These are phyloP conservation scores for Nasonovia ribisnigri DNA, from an alignment of 2,888 invertebrate genomes.

Conservation along the genomic window DNA sequence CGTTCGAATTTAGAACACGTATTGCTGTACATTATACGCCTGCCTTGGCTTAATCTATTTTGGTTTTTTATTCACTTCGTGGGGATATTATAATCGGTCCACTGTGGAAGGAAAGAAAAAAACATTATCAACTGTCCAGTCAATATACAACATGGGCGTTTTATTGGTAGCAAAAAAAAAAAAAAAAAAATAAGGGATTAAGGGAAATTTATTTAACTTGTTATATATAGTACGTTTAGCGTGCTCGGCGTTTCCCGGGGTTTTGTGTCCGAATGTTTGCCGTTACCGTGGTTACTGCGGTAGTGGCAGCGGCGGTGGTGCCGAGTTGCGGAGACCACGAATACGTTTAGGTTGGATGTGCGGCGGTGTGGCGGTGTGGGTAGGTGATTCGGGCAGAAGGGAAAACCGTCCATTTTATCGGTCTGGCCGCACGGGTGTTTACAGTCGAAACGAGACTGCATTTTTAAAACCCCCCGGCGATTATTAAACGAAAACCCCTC, in stretches of 20 bases:
- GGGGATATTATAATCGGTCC: background rate
- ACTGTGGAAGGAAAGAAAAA: background rate
- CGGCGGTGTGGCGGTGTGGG: conserved; percentile 34
- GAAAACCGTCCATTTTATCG: conserved; percentile 47
- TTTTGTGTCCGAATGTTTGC: conserved; percentile 59
- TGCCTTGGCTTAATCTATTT: conserved; percentile 22
- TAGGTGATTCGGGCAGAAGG: conserved; percentile 10
- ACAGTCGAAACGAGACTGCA: conserved; percentile 62
- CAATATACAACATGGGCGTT: conserved; percentile 22
- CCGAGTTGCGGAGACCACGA: conserved; percentile 40
- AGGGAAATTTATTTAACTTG: conserved; percentile 58
- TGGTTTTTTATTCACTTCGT: background rate
- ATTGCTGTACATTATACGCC: background rate
- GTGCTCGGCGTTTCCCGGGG: conserved; percentile 53
- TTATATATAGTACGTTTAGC: conserved; percentile 39
- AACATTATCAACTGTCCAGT: background rate
- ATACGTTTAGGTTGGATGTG: background rate
- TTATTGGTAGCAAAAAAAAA: conserved; percentile 28
- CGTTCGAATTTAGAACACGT: conserved; percentile 6
- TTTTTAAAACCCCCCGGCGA: conserved; percentile 60
- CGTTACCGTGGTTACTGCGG: conserved; percentile 56
- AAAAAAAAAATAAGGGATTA: conserved; percentile 37
- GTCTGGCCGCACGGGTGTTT: conserved; percentile 54
- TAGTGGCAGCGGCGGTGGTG: conserved; percentile 63
- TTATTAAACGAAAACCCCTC: conserved; percentile 59